Conservation (phyloP, 37 sponge, comb jelly and placozoan species). For the Corticium candelabrum region DNA sequence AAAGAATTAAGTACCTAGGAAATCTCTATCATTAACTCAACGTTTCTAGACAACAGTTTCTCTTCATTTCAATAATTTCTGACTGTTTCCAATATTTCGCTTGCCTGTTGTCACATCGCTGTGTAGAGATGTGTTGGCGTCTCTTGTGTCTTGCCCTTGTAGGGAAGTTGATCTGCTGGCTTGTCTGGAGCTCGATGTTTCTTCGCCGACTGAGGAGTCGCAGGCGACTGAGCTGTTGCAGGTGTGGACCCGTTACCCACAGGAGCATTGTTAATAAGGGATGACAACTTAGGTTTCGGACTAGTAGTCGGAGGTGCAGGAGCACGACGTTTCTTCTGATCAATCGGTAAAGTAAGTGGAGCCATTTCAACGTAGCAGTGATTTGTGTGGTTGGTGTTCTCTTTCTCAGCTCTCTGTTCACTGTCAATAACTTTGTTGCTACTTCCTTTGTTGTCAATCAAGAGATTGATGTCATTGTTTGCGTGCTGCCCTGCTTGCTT, state of each 20-base stretch:
- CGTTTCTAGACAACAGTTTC: too few relatives aligned
- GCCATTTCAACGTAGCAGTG: constrained; percentile 3
- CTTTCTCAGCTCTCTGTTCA: too few relatives aligned
- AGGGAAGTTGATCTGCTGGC: neutral
- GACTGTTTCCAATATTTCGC: too few relatives aligned
- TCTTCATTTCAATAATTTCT: too few relatives aligned
- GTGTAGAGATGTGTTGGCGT: neutral
- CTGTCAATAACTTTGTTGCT: neutral
- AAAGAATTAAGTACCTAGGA: too few relatives aligned
- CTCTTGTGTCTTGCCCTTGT: neutral
- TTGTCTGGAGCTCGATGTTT: neutral
- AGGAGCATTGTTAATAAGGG: neutral
- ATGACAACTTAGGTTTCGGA: neutral
- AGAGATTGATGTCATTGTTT: too few relatives aligned
- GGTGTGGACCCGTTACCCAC: neutral
- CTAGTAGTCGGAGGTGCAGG: neutral
- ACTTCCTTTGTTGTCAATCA: too few relatives aligned
- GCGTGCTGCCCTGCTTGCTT: too few relatives aligned
- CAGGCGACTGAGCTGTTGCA: neutral
- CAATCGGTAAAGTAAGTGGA: neutral
- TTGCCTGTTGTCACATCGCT: too few relatives aligned
- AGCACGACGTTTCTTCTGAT: neutral
- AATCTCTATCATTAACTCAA: too few relatives aligned
- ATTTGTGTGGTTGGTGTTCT: too few relatives aligned
- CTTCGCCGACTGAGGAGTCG: neutral